Conservation (phyloP, 2,113 vertebrate species). For the Zonotrichia leucophrys region DNA sequence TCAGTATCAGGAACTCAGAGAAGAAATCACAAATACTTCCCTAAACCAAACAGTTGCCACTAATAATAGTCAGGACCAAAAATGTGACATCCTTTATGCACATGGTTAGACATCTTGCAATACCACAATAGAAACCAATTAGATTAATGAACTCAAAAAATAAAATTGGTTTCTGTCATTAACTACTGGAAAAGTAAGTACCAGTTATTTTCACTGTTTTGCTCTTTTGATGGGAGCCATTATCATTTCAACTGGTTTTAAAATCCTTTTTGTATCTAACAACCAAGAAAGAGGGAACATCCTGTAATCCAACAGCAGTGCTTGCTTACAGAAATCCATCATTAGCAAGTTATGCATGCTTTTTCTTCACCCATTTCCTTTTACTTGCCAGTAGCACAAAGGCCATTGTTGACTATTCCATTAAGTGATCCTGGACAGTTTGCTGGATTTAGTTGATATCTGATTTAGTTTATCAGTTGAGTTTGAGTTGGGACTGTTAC, state of each 20-base stretch:
- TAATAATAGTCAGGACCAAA: neutral
- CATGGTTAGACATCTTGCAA: neutral
- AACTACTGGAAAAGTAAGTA: neutral
- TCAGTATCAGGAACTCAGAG: neutral
- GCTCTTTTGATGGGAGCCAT: neutral
- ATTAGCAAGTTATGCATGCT: neutral
- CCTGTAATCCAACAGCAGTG: neutral
- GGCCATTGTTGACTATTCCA: neutral
- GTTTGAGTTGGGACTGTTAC: neutral
- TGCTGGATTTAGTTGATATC: neutral
- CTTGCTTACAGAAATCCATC: neutral
- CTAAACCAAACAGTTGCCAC: neutral
- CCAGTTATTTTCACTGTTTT: neutral
- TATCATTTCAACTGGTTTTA: neutral
- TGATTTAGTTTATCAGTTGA: rapidly evolving
- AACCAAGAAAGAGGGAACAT: neutral
- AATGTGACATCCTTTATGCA: neutral
- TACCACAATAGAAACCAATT: neutral
- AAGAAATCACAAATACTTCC: neutral
- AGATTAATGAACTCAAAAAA: neutral
- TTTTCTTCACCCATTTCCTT: neutral
- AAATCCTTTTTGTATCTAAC: neutral
- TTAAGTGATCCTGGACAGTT: neutral
- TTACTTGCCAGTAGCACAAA: neutral
- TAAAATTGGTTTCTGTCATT: neutral